phyloP scores from a whole-genome alignment of 1,140 invertebrate genomes.

The Drosophila bifasciata region DNA sequence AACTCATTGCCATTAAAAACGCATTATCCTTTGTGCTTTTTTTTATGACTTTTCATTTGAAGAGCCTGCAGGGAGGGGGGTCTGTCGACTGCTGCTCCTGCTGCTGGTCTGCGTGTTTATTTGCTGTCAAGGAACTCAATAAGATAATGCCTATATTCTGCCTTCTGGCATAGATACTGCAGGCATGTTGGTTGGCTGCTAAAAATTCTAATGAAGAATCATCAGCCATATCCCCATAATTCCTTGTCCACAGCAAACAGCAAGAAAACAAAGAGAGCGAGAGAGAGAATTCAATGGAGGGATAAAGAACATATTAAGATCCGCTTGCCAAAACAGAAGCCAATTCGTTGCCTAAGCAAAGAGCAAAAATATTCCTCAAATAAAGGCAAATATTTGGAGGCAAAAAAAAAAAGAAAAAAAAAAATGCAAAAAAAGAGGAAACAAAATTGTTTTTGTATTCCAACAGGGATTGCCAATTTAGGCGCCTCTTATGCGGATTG shows the following conservation, averaged over 20 bases:
- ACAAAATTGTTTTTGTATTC: constrained; percentile 47
- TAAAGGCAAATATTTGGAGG: constrained; percentile 30
- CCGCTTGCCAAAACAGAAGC: constrained; percentile 58
- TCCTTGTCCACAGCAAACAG: neutral
- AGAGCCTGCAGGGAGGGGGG: constrained; percentile 52
- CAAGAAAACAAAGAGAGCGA: too few species aligned
- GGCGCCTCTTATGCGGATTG: constrained; percentile 64
- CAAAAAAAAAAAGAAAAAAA: constrained; percentile 20
- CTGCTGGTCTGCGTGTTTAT: constrained; percentile 70
- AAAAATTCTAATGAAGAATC: constrained; percentile 50
- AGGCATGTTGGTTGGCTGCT: constrained; percentile 15
- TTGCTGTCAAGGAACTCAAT: constrained; percentile 65
- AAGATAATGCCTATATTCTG: constrained; percentile 58
- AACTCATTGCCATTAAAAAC: constrained; percentile 81
- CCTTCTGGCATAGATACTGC: constrained; percentile 35
- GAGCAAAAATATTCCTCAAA: constrained; percentile 21
- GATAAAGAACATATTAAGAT: constrained; percentile 50
- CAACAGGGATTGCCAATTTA: constrained; percentile 64
- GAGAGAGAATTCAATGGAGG: too few species aligned
- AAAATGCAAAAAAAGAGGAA: neutral
- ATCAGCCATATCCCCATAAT: constrained; percentile 17
- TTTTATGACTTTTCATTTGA: constrained; percentile 80
- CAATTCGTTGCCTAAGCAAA: constrained; percentile 58
- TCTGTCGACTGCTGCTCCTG: neutral
- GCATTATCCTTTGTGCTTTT: constrained; percentile 78